These are phyloP conservation scores for Cliona cf. orientalis DNA, from an alignment of 37 sponge, comb jelly and placozoan species.

Conservation along the genomic window DNA sequence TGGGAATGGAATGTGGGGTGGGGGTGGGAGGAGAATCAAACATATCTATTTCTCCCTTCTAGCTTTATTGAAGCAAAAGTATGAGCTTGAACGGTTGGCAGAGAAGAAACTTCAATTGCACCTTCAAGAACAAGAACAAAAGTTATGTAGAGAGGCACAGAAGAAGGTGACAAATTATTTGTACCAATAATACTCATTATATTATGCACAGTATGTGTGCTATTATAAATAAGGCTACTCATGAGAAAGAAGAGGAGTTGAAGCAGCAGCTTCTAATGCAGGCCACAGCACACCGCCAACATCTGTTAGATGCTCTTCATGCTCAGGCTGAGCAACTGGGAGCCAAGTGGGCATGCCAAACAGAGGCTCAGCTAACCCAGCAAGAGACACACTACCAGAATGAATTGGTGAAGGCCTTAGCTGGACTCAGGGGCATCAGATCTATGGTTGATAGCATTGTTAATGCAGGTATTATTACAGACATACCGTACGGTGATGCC, in stretches of 20 bases:
- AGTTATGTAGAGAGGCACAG: conserved; percentile 4
- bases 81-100: conserved; percentile 14
- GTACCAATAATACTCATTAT: background rate
- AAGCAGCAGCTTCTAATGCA: conserved; percentile 66
- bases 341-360: conserved; percentile 30
- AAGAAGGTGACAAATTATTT: conserved; percentile 26
- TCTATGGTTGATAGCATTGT: conserved; percentile 71
- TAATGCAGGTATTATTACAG: conserved; percentile 38
- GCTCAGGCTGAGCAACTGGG: conserved; percentile 41
- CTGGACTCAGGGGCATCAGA: conserved; percentile 70
- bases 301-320: conserved; percentile 35
- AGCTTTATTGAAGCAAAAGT: conserved; percentile 60
- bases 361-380: conserved; percentile 29
- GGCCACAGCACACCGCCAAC: conserved; percentile 36
- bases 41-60: background rate
- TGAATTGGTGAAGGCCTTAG: conserved; percentile 47
- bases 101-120: conserved; percentile 7
- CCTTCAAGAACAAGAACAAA: conserved; percentile 15
- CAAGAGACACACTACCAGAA: conserved; percentile 45
- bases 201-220: background rate
- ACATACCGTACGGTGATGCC: no score
- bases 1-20: background rate
- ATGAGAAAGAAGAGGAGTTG: conserved; percentile 35
- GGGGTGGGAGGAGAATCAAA: no score
- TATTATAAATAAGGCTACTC: conserved; percentile 12